Base-by-base conservation (phyloP, 2,797 vertebrate genomes). In the Moxostoma hubbsi region DNA sequence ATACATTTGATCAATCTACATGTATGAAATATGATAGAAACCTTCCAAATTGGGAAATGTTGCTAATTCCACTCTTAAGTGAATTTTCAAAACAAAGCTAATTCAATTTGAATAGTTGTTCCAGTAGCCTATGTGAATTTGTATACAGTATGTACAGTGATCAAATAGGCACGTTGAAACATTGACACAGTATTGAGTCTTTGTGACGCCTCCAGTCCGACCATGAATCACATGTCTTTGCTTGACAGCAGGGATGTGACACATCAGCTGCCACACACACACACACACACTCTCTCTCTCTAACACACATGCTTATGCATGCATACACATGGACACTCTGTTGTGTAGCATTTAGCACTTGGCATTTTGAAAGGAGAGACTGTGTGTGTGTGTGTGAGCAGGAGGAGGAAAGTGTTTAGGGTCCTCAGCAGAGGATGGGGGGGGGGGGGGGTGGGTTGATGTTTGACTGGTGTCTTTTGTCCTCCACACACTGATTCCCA, bases 241-340 rank as follows among this genome's bases (percentile, higher is more conserved):
- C 89, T 87, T 93, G 93, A 93, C 92, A 91, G 92, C 90, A 90
- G 83, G 88, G 86, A 87, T 90, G 88, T 93, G 91, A 92, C 91
- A 93, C 91, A 92, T 92, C 92, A 91, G 89, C 90, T 93, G 90
- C 89, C 86, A 68, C 69, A 73, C 69, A 68, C 16, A 49, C 24
- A 49, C 24, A 24, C 24, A 36, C 36, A 5, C 24, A 24, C 24
- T 24, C 24, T 24, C 24, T 24, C 24, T 24, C 36, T 36, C 36
- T 36, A 7, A 45, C 68, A 57, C 12, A 3, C 77, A 71, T 18
- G 47, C 64, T 51, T 75, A 15, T 69, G 51, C 79, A 75, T 81
- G 66, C 73, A 72, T 64, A 79, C 81, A 73, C 57, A 63, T 51
- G 18, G 65, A 59, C 72, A 77, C 24, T 15, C 49, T 76, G 75